Base-by-base conservation (phyloP, 35 echinoderm and acorn worm genomes). In the Heliocidaris tuberculata region DNA sequence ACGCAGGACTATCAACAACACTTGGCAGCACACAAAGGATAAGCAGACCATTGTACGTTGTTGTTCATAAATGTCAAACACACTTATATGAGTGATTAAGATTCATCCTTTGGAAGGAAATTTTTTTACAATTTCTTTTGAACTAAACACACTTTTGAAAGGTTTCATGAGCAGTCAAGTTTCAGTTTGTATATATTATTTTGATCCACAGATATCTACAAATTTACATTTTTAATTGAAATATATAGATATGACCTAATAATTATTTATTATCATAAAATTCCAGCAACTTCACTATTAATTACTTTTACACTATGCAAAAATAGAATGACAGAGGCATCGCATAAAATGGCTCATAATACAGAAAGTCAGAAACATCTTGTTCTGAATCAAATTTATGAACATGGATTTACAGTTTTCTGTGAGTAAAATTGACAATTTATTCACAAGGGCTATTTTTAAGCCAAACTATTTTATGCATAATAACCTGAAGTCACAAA, bases 11-110 rank as follows among this genome's bases (percentile, higher is more conserved):
- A 78, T 78, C 27, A 78, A n/a, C 65, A 9, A 78, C 19, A 27
- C 21, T 78, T n/a, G 19, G 65, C 65, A 24, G 65, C 21, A 19
- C 17, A 78, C 65, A 78, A 78, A 78, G 65, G 65, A 78, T 27
- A 78, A n/a, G 65, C 21, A 78, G 19, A 24, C 65, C 65, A 27
- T 78, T 78, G 65, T 78, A 27, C 27, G 21, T n/a, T 78, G 65
- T 78, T 78, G 65, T 78, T n/a, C 21, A 78, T 78, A 78, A 78
- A 78, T 78, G 65, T 78, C 65, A 78, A n/a, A 78, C 21, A 78
- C 65, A 27, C 65, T 78, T 78, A 78, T 6, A 78, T 78, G 21
- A 24, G 65, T 78, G 21, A 78, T 78, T 19, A 7, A 78, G 65
- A 17, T 78, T 21, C 4, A 78, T n/a, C 65, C 21, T 78, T n/a